A percentile compares a stretch with the other conserved stretches of the same genome.
Conservation (phyloP, 2,113 vertebrate genomes). For the Archilochus colubris region DNA sequence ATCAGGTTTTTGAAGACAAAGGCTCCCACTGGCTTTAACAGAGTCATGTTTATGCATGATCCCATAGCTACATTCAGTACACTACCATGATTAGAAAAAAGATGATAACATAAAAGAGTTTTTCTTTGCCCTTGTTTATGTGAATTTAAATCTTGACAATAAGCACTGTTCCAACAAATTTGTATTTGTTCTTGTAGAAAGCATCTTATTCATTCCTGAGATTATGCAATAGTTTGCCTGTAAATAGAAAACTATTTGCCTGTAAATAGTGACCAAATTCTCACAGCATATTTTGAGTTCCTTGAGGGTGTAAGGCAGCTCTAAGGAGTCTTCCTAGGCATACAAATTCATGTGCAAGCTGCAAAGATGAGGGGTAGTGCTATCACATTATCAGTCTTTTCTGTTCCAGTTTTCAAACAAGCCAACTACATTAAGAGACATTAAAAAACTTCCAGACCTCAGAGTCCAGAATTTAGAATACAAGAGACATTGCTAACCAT, state of each 20-base stretch:
- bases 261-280: not conserved
- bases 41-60: not conserved
- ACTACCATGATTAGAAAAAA: not conserved
- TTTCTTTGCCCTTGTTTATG: not conserved
- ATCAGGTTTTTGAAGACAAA: not conserved
- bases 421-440: constrained; percentile 26
- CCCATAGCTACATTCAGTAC: not conserved
- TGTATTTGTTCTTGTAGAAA: not conserved
- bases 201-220: not conserved
- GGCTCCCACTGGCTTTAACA: not conserved
- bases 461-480: not conserved
- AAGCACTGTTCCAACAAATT: not conserved
- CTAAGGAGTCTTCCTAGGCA: not conserved
- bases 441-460: not conserved
- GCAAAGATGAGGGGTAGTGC: not conserved
- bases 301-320: not conserved
- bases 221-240: not conserved
- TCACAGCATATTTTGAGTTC: not conserved
- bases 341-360: not conserved
- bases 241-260: not conserved
- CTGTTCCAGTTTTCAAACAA: constrained; percentile 48
- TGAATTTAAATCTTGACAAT: not conserved
- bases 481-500: not conserved
- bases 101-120: not conserved
- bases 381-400: constrained; percentile 34